Base-by-base conservation (phyloP, 1,140 invertebrate species). In the Gyrodactylus bullatarudis region DNA sequence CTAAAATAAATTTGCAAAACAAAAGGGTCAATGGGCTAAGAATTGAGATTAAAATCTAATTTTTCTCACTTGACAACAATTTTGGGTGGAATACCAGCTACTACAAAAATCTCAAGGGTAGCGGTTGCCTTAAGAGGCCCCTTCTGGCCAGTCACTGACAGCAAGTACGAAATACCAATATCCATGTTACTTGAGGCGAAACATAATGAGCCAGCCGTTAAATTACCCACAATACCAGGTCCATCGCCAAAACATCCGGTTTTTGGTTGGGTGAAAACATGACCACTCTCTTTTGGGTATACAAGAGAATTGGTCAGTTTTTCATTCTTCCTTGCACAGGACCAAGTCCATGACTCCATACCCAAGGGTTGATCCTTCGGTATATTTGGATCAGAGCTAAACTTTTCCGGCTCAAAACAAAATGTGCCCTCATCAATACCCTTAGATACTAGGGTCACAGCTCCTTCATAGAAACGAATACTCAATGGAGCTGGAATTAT, bases 231-330 rank as follows among this genome's bases (percentile, higher is more conserved):
- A 8, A 71, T 24, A 2, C 70, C 70, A 24, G 70, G 70, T 1
- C 70, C 70, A n/a, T 71, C 70, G 23, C 70, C 70, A 26, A 71
- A 71, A 26, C 70, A 71, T 2, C 70, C 70, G 24, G 70, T 25
- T 26, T 71, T 71, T 8, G 26, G 23, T 1, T 1, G 1, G 1
- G 70, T 24, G 24, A 25, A 71, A 1, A 20, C 20, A 71, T 25
- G 24, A 2, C 70, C 70, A 24, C 20, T 26, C 23, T n/a, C 21
- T n/a, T 71, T 71, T 1, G 70, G 70, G 24, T 26, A 25, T 23
- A 71, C 70, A 1, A 23, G n/a, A 25, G 22, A 23, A 1, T 23
- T 71, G 2, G 24, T 23, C 24, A 25, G 1, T 20, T 1, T 71
- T 25, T 71, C 70, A 1, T 2, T 26, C n/a, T 1, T 71, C 24